Conservation (phyloP, 2,113 vertebrate genomes). For the Steatornis caripensis region DNA sequence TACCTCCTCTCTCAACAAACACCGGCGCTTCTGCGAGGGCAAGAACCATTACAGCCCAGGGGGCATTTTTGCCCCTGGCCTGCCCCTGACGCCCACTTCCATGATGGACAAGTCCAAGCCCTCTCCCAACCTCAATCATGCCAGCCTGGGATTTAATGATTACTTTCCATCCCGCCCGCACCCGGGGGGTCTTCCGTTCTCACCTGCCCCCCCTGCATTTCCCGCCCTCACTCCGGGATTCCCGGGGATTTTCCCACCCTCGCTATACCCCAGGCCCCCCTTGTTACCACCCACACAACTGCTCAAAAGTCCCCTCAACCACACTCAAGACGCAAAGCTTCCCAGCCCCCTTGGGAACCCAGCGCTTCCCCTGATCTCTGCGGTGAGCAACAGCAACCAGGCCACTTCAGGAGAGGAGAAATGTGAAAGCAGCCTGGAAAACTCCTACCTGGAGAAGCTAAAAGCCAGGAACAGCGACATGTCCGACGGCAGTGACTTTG, state of each 20-base stretch:
- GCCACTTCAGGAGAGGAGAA: conserved; percentile 70
- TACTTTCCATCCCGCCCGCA: conserved; percentile 93
- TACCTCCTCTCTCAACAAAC: conserved; percentile 99
- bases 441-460: conserved; percentile 80
- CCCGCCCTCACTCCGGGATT: conserved; percentile 83
- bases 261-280: conserved; percentile 91
- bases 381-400: conserved; percentile 76
- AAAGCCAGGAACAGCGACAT: conserved; percentile 89
- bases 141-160: conserved; percentile 86
- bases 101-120: conserved; percentile 92
- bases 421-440: conserved; percentile 79
- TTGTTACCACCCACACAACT: conserved; percentile 89
- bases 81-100: conserved; percentile 89
- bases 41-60: conserved; percentile 94
- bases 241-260: conserved; percentile 91
- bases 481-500: conserved; percentile 96
- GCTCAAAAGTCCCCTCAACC: conserved; percentile 89
- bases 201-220: conserved; percentile 79
- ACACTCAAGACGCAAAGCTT: conserved; percentile 86
- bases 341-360: conserved; percentile 86
- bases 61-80: conserved; percentile 86
- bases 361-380: conserved; percentile 80
- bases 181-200: conserved; percentile 86
- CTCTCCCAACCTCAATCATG: conserved; percentile 84
- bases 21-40: conserved; percentile 98